These are phyloP conservation scores for Darevskia nairensis DNA, from an alignment of 2,797 vertebrate species.

Conservation along the genomic window DNA sequence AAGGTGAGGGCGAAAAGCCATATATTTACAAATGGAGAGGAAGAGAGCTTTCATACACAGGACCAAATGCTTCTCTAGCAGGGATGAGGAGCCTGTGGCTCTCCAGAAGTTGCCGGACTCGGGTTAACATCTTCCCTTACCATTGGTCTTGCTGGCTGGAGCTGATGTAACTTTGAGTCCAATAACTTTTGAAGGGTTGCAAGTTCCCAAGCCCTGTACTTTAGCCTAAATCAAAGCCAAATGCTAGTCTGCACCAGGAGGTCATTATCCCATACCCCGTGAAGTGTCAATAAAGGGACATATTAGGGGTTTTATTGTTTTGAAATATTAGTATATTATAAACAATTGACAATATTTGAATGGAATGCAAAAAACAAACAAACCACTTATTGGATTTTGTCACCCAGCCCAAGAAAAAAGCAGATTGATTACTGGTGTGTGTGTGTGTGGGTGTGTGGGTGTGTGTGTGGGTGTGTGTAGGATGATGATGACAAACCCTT, in stretches of 20 bases:
- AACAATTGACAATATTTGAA: background rate
- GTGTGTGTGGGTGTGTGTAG: background rate
- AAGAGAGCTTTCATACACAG: background rate
- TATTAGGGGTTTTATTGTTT: background rate
- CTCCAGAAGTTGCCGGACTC: background rate
- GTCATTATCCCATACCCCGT: background rate
- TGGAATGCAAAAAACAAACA: background rate
- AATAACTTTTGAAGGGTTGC: background rate
- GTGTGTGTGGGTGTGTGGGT: conserved; percentile 11
- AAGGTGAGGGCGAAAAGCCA: background rate
- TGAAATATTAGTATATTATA: background rate
- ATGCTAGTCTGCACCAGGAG: background rate
- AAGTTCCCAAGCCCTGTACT: background rate
- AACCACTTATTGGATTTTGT: background rate
- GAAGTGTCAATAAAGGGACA: background rate
- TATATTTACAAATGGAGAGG: background rate
- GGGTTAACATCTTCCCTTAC: background rate
- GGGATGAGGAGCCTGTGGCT: background rate
- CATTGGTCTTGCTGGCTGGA: background rate
- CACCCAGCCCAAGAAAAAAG: background rate
- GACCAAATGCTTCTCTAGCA: background rate
- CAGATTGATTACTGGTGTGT: background rate
- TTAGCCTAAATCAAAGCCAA: background rate
- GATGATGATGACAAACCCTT: background rate
- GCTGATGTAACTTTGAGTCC: background rate